These are phyloP conservation scores for Cephus pulcher DNA, from an alignment of 2,888 invertebrate species.

Conservation along the genomic window DNA sequence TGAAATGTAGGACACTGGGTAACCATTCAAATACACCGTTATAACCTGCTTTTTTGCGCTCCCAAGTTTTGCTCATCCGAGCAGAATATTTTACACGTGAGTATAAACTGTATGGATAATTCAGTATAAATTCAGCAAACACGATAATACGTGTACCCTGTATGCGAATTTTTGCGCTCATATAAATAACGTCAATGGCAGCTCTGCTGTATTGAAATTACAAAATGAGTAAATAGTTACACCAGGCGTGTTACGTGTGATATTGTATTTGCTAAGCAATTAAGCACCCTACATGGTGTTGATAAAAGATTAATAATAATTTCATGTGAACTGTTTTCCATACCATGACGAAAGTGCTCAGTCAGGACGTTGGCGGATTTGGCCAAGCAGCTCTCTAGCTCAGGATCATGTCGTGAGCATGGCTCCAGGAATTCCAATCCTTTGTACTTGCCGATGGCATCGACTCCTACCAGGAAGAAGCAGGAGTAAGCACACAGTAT, in stretches of 20 bases:
- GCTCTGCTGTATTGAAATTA: too few relatives aligned
- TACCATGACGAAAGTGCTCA: conserved; percentile 78
- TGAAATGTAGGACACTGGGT: conserved; percentile 62
- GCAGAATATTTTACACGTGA: not conserved
- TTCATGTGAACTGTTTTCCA: conserved; percentile 59
- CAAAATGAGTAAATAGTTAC: too few relatives aligned
- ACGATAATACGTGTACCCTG: too few relatives aligned
- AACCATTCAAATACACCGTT: conserved; percentile 63
- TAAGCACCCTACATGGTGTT: not conserved
- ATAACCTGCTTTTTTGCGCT: conserved; percentile 51
- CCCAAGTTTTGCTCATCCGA: not conserved
- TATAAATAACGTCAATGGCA: too few relatives aligned
- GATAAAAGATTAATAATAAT: not conserved
- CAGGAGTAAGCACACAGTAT: conserved; percentile 17
- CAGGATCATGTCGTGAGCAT: conserved; percentile 78
- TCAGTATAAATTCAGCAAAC: not conserved
- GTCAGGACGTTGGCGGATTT: conserved; percentile 81
- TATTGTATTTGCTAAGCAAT: too few relatives aligned
- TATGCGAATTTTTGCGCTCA: too few relatives aligned
- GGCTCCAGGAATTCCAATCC: conserved; percentile 76
- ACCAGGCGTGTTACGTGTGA: too few relatives aligned
- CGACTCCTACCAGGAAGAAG: conserved; percentile 32
- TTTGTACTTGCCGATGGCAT: conserved; percentile 54
- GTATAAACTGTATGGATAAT: not conserved
- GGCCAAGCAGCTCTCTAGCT: conserved; percentile 79